phyloP scores from a whole-genome alignment of 2,113 vertebrate genomes.

The Pseudopodoces humilis region DNA sequence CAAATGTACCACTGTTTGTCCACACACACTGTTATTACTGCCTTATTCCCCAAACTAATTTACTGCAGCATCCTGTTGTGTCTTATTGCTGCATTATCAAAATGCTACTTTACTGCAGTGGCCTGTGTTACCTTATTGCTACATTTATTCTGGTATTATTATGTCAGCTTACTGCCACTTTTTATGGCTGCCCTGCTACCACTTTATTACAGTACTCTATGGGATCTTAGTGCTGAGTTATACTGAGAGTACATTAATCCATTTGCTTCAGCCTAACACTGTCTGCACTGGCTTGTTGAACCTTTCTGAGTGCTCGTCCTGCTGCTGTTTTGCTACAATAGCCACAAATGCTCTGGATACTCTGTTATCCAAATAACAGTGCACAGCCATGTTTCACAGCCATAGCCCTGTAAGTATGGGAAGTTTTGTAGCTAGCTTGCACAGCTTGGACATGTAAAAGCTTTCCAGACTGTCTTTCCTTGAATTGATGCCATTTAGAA shows the following conservation, averaged over 20 bases:
- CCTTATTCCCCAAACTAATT: conserved; percentile 29
- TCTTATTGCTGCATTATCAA: conserved; percentile 60
- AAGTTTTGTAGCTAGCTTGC: not conserved
- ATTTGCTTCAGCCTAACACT: not conserved
- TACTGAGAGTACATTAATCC: conserved; percentile 30
- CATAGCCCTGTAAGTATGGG: not conserved
- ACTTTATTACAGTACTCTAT: conserved; percentile 57
- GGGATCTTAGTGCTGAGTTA: conserved; percentile 30
- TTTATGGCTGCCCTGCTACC: conserved; percentile 56
- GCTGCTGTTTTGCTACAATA: not conserved
- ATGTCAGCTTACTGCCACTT: conserved; percentile 56
- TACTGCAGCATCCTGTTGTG: conserved; percentile 47
- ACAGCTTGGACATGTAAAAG: not conserved
- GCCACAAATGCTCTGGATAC: not conserved
- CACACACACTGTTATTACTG: not conserved
- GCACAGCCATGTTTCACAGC: conserved; percentile 33
- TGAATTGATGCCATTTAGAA: conserved; percentile 2
- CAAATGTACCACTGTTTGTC: conserved; percentile 19
- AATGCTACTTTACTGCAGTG: conserved; percentile 55
- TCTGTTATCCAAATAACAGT: conserved; percentile 22
- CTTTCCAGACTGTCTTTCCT: not conserved
- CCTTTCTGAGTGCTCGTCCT: not conserved
- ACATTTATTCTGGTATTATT: conserved; percentile 65
- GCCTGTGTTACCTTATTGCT: conserved; percentile 66
- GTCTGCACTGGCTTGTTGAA: not conserved